Evolutionary conservation across 1,140 invertebrate species (phyloP).

Genomic region (Conopomorpha cramerella): DNA sequence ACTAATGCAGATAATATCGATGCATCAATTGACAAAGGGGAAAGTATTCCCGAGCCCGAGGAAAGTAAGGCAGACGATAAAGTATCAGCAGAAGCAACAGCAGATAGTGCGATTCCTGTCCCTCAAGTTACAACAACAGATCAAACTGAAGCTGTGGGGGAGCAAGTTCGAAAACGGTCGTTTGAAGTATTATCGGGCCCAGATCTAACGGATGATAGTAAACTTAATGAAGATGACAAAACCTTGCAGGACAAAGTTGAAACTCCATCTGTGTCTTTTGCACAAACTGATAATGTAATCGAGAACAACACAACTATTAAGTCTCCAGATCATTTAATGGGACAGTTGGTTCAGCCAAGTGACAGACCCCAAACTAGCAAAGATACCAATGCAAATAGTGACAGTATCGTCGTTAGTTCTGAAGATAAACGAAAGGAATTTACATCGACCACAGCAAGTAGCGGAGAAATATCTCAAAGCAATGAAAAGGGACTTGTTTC

Average conservation of each 20-base stretch:
- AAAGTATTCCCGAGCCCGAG: too few species aligned
- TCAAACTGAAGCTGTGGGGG: slow-evolving; percentile 1
- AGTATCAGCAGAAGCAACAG: slow-evolving; percentile 9
- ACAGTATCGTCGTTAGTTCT: slow-evolving; percentile 9
- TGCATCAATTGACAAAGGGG: too few species aligned
- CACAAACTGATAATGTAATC: slow-evolving; percentile 35
- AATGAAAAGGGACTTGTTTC: slow-evolving; percentile 33
- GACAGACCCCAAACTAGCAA: too few species aligned
- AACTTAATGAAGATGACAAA: slow-evolving; percentile 24
- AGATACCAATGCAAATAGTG: slow-evolving; percentile 14
- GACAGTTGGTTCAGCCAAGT: slow-evolving; percentile 26
- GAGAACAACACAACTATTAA: slow-evolving; percentile 24
- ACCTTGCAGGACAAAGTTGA: slow-evolving; percentile 22
- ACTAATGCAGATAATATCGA: background rate
- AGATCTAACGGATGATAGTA: slow-evolving; percentile 19
- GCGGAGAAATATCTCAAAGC: slow-evolving; percentile 14
- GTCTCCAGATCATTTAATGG: slow-evolving; percentile 25
- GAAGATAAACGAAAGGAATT: slow-evolving; percentile 23
- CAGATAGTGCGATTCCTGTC: too few species aligned
- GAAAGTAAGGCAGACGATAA: slow-evolving; percentile 9
- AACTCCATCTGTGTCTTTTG: slow-evolving; percentile 31
- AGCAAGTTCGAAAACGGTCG: slow-evolving; percentile 24
- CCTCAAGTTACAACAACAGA: too few species aligned
- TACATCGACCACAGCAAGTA: slow-evolving; percentile 14
- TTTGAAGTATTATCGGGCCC: slow-evolving; percentile 42